Base-by-base conservation (phyloP, 2,113 vertebrate genomes). In the Halcyon malimbica region DNA sequence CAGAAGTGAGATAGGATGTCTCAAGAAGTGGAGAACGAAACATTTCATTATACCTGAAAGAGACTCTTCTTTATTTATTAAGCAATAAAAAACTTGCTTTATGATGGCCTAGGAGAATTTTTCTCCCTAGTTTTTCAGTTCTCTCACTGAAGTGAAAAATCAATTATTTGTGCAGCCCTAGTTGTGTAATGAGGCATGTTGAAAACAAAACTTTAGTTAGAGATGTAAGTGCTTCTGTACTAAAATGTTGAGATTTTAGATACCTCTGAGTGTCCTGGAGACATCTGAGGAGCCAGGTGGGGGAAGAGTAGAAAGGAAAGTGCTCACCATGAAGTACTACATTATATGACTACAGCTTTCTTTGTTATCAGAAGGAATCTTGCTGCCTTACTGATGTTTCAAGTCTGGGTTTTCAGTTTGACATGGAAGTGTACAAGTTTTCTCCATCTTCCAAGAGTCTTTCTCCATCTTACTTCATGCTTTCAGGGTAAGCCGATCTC, bases 91-190 rank as follows among this genome's bases (percentile, higher is more conserved):
- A 53, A 48, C 13, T 9, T 26, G 13, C 56, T 95, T 82, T 39
- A 14, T 71, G 53, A 29, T 84, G 29, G 3, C 20, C 16, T n/a
- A 53, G 39, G 91, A 92, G 41, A 84, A 79, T 56, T 88, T 26
- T 31, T 90, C 16, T 70, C 13, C 6, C 2, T 4, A 68, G 53
- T 83, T 87, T 90, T 97, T 96, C 78, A 93, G 67, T 93, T 92
- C 9, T 64, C 31, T 88, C 92, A 76, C 33, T 96, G 96, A 87
- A 94, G 87, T 95, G 94, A 95, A 93, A 95, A 95, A 94, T 88
- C 87, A 82, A 39, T 91, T 94, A 71, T 91, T 90, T 90, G 62
- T 91, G 67, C 87, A 91, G 88, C 29, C 82, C 94, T 91, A 90
- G 33, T 69, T 94, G 91, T 94, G 69, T 79, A 96, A 96, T 93